A percentile compares a stretch with the other conserved stretches of the same genome.
Evolutionary conservation across 2,113 vertebrate species (phyloP).

Genomic region (Falco punctatus): DNA sequence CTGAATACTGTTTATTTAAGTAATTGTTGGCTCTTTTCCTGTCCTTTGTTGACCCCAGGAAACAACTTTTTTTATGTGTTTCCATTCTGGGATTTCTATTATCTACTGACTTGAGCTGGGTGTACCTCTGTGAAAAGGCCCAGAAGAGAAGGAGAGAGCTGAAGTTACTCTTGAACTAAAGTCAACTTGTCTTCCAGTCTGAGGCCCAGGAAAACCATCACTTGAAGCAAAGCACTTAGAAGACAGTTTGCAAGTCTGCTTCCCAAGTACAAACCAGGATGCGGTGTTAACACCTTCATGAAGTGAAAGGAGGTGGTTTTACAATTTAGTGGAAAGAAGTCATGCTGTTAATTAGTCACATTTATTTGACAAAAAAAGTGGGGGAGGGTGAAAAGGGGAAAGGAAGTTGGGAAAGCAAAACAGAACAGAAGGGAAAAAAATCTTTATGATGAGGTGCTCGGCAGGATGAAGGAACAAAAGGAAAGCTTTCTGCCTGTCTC

Average conservation of each 20-base stretch:
- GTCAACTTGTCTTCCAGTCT: neutral
- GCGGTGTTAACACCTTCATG: neutral
- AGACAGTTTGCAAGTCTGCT: neutral
- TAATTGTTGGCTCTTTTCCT: slow-evolving; percentile 69
- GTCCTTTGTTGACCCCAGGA: slow-evolving; percentile 75
- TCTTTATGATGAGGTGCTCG: slow-evolving; percentile 72
- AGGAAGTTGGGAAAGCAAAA: slow-evolving; percentile 35
- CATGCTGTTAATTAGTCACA: slow-evolving; percentile 32
- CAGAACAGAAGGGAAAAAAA: slow-evolving; percentile 58
- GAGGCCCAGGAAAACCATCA: neutral
- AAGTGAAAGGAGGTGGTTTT: neutral
- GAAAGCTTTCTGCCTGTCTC: slow-evolving; percentile 79
- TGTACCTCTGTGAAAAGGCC: slow-evolving; percentile 45
- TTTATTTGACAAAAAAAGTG: slow-evolving; percentile 26
- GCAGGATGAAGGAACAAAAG: slow-evolving; percentile 80
- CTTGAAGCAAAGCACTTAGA: slow-evolving; percentile 3
- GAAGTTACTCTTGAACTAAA: slow-evolving; percentile 47
- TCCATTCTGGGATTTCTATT: slow-evolving; percentile 68
- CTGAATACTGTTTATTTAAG: slow-evolving; percentile 61
- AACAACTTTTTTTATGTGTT: slow-evolving; percentile 60
- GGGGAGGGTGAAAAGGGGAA: slow-evolving; percentile 17
- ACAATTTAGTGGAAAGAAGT: neutral
- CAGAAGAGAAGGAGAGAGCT: neutral
- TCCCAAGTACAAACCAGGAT: neutral
- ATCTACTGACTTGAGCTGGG: slow-evolving; percentile 38